Evolutionary conservation across 64 coral and sea anemone genomes (phyloP), one percentile per base, ranked within the genome.

Genomic region (Montipora sp.): DNA sequence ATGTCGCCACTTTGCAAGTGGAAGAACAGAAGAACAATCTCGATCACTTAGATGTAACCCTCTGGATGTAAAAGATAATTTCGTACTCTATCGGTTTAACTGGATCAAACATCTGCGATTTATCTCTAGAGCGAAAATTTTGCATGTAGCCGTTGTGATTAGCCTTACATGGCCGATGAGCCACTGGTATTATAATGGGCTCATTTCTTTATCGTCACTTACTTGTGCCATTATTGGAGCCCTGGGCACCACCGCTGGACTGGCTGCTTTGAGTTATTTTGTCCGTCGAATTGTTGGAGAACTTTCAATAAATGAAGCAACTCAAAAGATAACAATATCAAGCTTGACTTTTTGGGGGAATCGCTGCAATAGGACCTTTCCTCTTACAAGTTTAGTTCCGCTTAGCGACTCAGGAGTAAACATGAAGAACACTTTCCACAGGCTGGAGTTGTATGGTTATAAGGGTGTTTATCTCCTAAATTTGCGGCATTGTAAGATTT

Each of bases 261-360:
- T 97, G 11, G 75, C 92, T 89, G 89, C 80, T 19, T 51, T 97
- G 14, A 97, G 95, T 73, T 97, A 88, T 94, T 97, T 97, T 36
- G 88, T 97, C 51, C 92, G 95, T 88, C 83, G 95, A 78, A 61
- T 97, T 75, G 81, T 97, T 57, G 95, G 95, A n/a, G 77, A 94
- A 61, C 59, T 97, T 47, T 91, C 95, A 72, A 75, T 91, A 16
- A 71, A 94, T 79, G 21, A 48, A 78, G 5, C 3, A 16, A 65
- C 59, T 48, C 89, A 88, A 71, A 49, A 87, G n/a, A 47, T 97
- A 27, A 90, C 57, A 15, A 97, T 97, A 78, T 97, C 95, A 83
- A 94, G 92, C 16, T 69, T 97, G 10, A 89, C 92, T 46, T 97
- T 97, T 80, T 97, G 95, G 95, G 95, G 95, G 24, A 97, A 94